Conservation (phyloP, 30 jellyfish, hydroid and myxozoan genomes). For the Morbakka virulenta region DNA sequence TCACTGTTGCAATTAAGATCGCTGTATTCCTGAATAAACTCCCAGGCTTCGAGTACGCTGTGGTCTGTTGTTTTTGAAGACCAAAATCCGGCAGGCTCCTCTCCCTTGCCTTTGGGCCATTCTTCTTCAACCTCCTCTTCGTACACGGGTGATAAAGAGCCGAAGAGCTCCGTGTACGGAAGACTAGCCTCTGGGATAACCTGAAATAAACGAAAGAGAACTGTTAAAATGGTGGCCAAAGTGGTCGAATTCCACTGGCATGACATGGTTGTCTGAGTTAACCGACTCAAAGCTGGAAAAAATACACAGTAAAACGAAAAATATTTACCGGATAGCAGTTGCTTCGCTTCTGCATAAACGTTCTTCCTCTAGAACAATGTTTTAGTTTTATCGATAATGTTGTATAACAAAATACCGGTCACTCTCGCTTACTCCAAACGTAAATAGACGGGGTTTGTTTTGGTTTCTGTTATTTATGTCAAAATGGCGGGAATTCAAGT, state of each 20-base stretch:
- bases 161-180: conserved; percentile 76
- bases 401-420: no score
- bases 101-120: conserved; percentile 19
- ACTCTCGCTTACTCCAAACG: no score
- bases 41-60: conserved; percentile 62
- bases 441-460: conserved; percentile 37
- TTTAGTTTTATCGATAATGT: no score
- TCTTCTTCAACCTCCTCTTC: conserved; percentile 59
- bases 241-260: not conserved
- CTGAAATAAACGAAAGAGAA: conserved; percentile 4
- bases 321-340: not conserved
- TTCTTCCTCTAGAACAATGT: not conserved
- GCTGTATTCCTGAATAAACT: conserved; percentile 76
- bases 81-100: conserved; percentile 38
- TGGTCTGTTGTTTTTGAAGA: conserved; percentile 19
- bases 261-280: no score
- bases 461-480: conserved; percentile 71
- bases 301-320: no score
- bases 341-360: not conserved
- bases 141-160: conserved; percentile 81
- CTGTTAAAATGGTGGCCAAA: no score
- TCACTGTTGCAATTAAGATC: conserved; percentile 54
- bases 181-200: conserved; percentile 66
- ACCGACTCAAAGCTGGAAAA: no score
- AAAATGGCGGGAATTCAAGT: conserved; percentile 85